Percentiles rank a stretch among this genome's conserved stretches.
Evolutionary conservation across 2,888 invertebrate species (phyloP).

Genomic region (Mythimna pallens): DNA sequence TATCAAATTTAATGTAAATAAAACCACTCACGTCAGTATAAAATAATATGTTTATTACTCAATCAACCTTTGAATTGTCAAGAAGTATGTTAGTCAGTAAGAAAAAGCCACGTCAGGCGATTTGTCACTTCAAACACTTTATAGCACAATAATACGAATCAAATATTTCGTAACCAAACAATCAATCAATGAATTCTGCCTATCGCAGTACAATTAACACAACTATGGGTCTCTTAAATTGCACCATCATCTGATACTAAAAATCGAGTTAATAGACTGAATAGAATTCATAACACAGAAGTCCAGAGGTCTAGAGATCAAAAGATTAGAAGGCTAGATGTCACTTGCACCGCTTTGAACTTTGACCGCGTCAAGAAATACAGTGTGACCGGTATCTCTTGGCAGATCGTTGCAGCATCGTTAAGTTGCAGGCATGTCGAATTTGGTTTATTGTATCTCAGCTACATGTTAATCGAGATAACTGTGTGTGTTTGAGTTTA

Average conservation of each 20-base stretch:
- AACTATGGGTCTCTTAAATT: not conserved
- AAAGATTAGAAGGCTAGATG: conserved; percentile 19
- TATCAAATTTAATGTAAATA: too few relatives aligned
- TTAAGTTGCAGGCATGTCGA: not conserved
- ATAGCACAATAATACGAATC: not conserved
- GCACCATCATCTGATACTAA: not conserved
- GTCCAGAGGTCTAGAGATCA: conserved; percentile 5
- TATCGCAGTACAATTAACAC: not conserved
- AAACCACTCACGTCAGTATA: too few relatives aligned
- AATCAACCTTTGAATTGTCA: too few relatives aligned
- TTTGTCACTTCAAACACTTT: not conserved
- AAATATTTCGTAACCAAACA: conserved; percentile 3
- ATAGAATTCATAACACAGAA: conserved; percentile 10
- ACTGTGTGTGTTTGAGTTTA: too few relatives aligned
- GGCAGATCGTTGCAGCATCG: conserved; percentile 5
- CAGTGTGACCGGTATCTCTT: conserved; percentile 9
- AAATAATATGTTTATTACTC: too few relatives aligned
- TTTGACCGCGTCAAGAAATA: conserved; percentile 26
- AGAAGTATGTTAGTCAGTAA: too few relatives aligned
- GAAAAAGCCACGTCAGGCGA: too few relatives aligned
- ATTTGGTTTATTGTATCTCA: not conserved
- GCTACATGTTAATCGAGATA: not conserved
- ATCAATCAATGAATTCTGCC: not conserved
- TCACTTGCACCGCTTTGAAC: conserved; percentile 26
- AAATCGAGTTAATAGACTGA: not conserved